These are phyloP conservation scores for Melipona beecheii DNA, from an alignment of 2,888 invertebrate species.

Conservation along the genomic window DNA sequence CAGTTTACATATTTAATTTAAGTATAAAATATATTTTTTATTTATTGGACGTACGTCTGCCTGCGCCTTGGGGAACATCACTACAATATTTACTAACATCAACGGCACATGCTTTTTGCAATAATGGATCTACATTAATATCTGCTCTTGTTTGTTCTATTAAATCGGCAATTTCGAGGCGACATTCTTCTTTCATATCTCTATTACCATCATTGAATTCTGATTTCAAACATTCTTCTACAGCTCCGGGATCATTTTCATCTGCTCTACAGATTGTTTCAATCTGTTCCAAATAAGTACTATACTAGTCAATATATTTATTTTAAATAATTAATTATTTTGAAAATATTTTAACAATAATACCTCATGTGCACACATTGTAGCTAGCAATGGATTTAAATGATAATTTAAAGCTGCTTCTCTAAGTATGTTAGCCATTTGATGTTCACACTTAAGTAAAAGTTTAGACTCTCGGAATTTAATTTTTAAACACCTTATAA, in stretches of 20 bases:
- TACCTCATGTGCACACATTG: constrained; percentile 90
- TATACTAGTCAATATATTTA: constrained; percentile 6
- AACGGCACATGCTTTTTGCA: constrained; percentile 94
- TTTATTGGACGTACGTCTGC: constrained; percentile 90
- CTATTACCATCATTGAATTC: constrained; percentile 88
- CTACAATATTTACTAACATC: constrained; percentile 93
- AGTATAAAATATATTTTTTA: background rate
- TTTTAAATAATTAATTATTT: background rate
- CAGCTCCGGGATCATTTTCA: constrained; percentile 86
- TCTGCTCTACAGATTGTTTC: constrained; percentile 85
- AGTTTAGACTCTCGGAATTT: constrained; percentile 91
- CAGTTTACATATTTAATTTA: background rate
- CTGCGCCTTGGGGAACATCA: constrained; percentile 93
- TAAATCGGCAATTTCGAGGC: constrained; percentile 93
- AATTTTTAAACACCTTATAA: constrained; percentile 92
- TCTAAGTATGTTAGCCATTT: constrained; percentile 92
- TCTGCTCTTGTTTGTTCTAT: constrained; percentile 96
- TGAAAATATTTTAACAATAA: constrained; percentile 8
- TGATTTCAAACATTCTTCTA: constrained; percentile 95
- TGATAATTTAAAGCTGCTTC: constrained; percentile 96
- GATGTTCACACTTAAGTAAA: constrained; percentile 91
- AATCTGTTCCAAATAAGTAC: constrained; percentile 77
- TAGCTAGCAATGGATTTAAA: constrained; percentile 93
- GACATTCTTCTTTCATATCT: constrained; percentile 90
- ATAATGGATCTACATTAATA: constrained; percentile 96